Evolutionary conservation across 2,888 invertebrate genomes (phyloP).

Genomic region (Hypena proboscidalis): DNA sequence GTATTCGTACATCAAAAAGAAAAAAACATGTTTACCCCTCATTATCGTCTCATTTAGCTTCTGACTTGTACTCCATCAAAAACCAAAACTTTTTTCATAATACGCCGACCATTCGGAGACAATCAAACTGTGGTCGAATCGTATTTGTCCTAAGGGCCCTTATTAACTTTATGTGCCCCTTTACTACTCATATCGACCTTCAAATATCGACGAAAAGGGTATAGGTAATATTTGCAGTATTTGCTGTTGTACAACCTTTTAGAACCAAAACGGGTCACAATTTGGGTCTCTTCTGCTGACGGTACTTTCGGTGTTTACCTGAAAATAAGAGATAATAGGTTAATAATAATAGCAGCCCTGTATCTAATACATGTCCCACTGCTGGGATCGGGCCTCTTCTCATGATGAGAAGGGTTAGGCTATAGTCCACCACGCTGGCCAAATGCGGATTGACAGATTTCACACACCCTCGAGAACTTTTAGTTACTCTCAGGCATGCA

Average conservation of each 20-base stretch:
- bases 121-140: constrained; percentile 47
- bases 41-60: constrained; percentile 1
- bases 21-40: too few species aligned
- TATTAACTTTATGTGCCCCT: constrained; percentile 42
- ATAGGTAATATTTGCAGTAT: constrained; percentile 5
- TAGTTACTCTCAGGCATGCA: too few species aligned
- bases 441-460: too few species aligned
- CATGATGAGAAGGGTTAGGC: too few species aligned
- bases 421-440: too few species aligned
- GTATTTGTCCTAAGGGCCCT: constrained; percentile 27
- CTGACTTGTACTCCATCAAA: constrained; percentile 16
- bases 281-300: background rate
- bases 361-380: background rate
- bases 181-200: constrained; percentile 14
- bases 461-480: too few species aligned
- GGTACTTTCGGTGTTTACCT: constrained; percentile 8
- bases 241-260: constrained; percentile 1
- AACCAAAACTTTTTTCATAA: constrained; percentile 53
- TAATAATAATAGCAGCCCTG: background rate
- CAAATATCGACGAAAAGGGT: constrained; percentile 13
- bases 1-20: too few species aligned
- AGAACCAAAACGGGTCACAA: too few species aligned
- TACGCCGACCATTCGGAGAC: constrained; percentile 48
- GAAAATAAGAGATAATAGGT: constrained; percentile 6
- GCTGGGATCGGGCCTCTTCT: too few species aligned